These are phyloP conservation scores for Drosophila borealis DNA, from an alignment of 2,888 invertebrate species.

Conservation along the genomic window DNA sequence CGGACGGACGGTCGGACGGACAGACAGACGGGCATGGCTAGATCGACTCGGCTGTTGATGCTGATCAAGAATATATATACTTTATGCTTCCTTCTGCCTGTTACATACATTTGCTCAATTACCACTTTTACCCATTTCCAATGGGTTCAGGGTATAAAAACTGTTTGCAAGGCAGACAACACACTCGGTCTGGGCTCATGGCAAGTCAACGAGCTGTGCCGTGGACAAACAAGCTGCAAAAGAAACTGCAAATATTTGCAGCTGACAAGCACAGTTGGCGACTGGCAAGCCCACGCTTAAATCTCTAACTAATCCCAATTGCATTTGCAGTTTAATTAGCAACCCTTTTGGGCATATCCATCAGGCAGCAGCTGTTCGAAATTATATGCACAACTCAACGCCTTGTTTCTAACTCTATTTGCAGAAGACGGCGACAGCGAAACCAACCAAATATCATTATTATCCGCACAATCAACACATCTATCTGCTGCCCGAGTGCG, in stretches of 20 bases:
- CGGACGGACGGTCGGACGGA: no score
- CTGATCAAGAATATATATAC: no score
- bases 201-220: constrained; percentile 28
- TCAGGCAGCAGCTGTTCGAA: not conserved
- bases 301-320: constrained; percentile 10
- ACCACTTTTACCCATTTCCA: no score
- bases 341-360: constrained; percentile 16
- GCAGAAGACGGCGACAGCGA: constrained; percentile 91
- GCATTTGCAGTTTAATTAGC: constrained; percentile 29
- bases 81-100: no score
- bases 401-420: constrained; percentile 27
- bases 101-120: no score
- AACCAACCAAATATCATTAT: constrained; percentile 97
- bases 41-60: no score
- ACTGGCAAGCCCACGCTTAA: constrained; percentile 19
- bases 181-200: constrained; percentile 48
- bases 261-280: constrained; percentile 45
- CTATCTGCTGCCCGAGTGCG: constrained; percentile 96
- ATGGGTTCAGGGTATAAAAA: no score
- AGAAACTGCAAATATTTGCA: constrained; percentile 56
- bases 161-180: constrained; percentile 43
- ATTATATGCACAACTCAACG: not conserved
- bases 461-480: constrained; percentile 97
- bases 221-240: constrained; percentile 45
- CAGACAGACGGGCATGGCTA: no score